A percentile compares a stretch with the other conserved stretches of the same genome.
Conservation (phyloP, 2,888 invertebrate genomes). For the Nineta flava region DNA sequence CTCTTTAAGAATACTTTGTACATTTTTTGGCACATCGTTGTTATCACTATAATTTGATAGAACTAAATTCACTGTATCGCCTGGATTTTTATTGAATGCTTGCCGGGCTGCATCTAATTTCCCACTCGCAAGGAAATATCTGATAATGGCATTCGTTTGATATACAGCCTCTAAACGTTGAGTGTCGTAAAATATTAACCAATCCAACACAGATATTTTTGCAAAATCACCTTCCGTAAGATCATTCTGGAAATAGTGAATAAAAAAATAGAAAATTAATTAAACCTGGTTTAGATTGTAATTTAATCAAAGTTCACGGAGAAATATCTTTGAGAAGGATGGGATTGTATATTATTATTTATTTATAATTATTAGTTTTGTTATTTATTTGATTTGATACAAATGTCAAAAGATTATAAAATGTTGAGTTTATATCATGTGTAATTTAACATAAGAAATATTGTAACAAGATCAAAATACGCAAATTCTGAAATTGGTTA, state of each 20-base stretch:
- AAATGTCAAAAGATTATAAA: no score
- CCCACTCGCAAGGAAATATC: conserved; percentile 63
- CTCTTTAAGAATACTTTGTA: conserved; percentile 48
- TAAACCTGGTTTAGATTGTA: no score
- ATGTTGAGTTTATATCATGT: no score
- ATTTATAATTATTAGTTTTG: no score
- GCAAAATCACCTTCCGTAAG: conserved; percentile 50
- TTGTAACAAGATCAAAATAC: no score
- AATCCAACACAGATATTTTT: conserved; percentile 68
- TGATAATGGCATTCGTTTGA: conserved; percentile 79
- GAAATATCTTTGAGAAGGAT: neutral
- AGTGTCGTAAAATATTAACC: conserved; percentile 63
- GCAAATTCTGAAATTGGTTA: no score
- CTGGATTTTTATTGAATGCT: conserved; percentile 56
- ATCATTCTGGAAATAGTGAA: conserved; percentile 18
- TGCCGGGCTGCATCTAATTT: conserved; percentile 71
- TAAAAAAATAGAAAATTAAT: no score
- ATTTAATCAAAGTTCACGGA: no score
- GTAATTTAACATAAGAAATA: no score
- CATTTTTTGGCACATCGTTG: conserved; percentile 31
- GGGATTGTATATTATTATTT: neutral
- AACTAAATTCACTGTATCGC: conserved; percentile 43
- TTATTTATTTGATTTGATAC: no score
- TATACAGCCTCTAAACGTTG: conserved; percentile 69
- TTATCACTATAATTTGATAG: conserved; percentile 28